These are phyloP conservation scores for Actinia tenebrosa DNA, from an alignment of 64 coral and sea anemone genomes.

Conservation along the genomic window DNA sequence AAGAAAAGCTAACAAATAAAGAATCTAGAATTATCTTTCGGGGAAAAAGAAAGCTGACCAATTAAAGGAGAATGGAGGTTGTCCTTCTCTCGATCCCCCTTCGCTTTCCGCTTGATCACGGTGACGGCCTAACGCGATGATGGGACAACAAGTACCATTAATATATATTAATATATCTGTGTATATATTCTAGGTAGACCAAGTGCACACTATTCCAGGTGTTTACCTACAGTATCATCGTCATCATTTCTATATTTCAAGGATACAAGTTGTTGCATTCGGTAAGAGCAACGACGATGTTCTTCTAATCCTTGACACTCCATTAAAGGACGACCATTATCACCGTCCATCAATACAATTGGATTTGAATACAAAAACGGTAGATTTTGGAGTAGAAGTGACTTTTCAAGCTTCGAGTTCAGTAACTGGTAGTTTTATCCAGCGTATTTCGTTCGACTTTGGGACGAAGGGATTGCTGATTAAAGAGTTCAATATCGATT, in stretches of 20 bases:
- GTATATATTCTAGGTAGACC: background rate
- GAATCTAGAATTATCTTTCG: too few species aligned
- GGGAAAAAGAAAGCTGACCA: too few species aligned
- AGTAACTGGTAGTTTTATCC: conserved; percentile 42
- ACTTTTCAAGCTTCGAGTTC: background rate
- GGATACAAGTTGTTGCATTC: background rate
- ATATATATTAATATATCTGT: background rate
- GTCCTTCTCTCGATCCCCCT: too few species aligned
- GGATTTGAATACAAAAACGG: background rate
- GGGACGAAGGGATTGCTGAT: conserved; percentile 37
- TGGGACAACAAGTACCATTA: background rate
- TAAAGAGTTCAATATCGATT: conserved; percentile 63
- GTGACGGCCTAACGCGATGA: background rate
- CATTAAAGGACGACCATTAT: background rate
- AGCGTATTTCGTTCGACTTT: conserved; percentile 77
- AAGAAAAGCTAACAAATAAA: too few species aligned
- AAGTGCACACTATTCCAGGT: background rate
- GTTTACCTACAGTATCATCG: background rate
- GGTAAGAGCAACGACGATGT: background rate
- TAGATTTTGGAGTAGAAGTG: background rate
- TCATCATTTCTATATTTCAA: background rate
- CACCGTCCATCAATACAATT: background rate
- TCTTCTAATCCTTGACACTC: background rate
- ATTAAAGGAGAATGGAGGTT: too few species aligned
- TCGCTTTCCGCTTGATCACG: too few species aligned